A percentile compares a stretch with the other conserved stretches of the same genome.
Conservation (phyloP, 2,113 vertebrate species). For the Sinocyclocheilus maitianheensis region DNA sequence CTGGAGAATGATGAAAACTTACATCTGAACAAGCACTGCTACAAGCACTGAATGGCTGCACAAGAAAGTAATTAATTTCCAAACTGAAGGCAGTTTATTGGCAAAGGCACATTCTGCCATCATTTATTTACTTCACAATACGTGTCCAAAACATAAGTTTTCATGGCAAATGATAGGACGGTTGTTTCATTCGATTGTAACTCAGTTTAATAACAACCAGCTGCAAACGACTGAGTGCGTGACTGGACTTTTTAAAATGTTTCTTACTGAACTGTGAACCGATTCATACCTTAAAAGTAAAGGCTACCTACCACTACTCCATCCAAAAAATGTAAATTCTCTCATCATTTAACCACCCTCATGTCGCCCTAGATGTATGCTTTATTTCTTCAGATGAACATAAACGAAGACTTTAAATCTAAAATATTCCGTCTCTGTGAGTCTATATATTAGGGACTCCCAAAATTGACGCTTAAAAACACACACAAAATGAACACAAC, state of each 20-base stretch:
- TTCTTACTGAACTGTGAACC: neutral
- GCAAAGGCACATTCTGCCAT: neutral
- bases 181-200: neutral
- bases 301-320: too few species aligned
- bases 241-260: neutral
- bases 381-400: too few species aligned
- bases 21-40: neutral
- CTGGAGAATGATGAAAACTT: neutral
- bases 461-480: too few species aligned
- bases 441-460: too few species aligned
- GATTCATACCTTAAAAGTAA: neutral
- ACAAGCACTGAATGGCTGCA: neutral
- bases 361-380: neutral
- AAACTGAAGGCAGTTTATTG: neutral
- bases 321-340: neutral
- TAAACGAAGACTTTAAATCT: too few species aligned
- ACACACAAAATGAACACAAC: too few species aligned
- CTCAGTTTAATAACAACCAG: neutral
- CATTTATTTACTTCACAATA: neutral
- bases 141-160: neutral
- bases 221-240: neutral
- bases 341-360: neutral
- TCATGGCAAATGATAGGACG: neutral
- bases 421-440: too few species aligned
- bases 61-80: neutral